Evolutionary conservation across 2,113 vertebrate species (phyloP), one percentile per base, ranked within the genome.

Genomic region (Scomber colias): DNA sequence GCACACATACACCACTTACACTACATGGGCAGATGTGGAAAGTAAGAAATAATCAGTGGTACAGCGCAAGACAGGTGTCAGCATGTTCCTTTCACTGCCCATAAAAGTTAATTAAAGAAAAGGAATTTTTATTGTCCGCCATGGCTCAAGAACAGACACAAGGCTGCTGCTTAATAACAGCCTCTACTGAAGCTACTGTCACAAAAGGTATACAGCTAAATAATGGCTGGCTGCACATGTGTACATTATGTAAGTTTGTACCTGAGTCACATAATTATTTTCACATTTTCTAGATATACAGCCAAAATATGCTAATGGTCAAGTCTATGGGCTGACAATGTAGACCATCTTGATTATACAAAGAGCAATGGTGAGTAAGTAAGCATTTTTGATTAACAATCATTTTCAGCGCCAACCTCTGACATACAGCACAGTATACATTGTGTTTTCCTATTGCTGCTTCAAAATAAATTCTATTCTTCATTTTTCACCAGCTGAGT

Each of bases 91-190:
- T 91, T 92, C 15, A 51, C 80, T n/a, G 84, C 89, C 82, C 89
- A 85, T 93, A 92, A 94, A 95, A 92, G 89, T 92, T 93, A 93
- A 95, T 94, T 94, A 93, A 93, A 93, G 91, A 90, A 87, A 89
- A 90, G 71, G 88, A 86, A 79, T 90, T 93, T 91, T 93, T 95
- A 92, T 92, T 93, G 89, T 88, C 75, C 83, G 79, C 13, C 30
- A 75, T 84, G 82, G 77, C 80, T 90, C 77, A 71, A 81, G 77
- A 68, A 74, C 82, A 73, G 77, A 77, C 54, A 53, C 83, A 46
- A 44, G 76, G 62, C 88, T 85, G 78, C 88, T 86, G 86, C 79
- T 85, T 89, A 86, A 93, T 90, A 93, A 92, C 65, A 82, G 69
- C 75, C 62, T 89, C 68, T 87, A 66, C 67, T 86, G 56, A 76